Base-by-base conservation (phyloP, 2,888 invertebrate genomes). In the Xanthorhoe designata region DNA sequence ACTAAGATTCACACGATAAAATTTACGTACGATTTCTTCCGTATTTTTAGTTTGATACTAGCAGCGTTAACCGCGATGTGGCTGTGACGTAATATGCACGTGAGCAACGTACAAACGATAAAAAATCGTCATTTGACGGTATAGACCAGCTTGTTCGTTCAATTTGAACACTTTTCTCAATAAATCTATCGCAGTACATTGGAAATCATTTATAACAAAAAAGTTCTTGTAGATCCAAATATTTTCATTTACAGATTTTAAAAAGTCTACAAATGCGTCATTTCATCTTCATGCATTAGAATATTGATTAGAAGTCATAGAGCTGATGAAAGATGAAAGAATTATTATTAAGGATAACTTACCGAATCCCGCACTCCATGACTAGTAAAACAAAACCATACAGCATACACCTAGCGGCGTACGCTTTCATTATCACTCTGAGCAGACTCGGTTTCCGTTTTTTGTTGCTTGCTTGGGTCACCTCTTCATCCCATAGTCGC, bases 361-460 rank as follows among this genome's bases (percentile, higher is more conserved):
- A 94, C 95, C 93, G 94, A 77, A 96, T 92, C 52, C 94, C 92
- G 76, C 96, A 94, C 83, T 96, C 96, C 85, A 95, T 90, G 65
- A 95, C 67, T 19, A 95, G 90, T 45, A 95, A 85, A 5, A 94
- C 87, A 29, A 95, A 77, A 59, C 96, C 96, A 62, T 95, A 94
- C 2, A 94, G 77, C 80, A 94, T 91, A 72, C 95, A 94, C 60
- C 91, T 85, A 64, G 87, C 92, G 0, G 95, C 95, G 75, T 96
- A 96, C n/a, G 95, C 95, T 69, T 87, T 90, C 63, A 94, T 72
- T 60, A 95, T 89, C 1, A 94, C 94, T 64, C 90, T 82, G 18
- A 94, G 82, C 0, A 95, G 85, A 72, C 94, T 95, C 1, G 96
- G 96, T 50, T 88, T 91, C 10, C 93, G 81, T 56, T 91, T 92